These are phyloP conservation scores for Gasterosteus nipponicus DNA, from an alignment of 2,113 vertebrate genomes.

Conservation along the genomic window DNA sequence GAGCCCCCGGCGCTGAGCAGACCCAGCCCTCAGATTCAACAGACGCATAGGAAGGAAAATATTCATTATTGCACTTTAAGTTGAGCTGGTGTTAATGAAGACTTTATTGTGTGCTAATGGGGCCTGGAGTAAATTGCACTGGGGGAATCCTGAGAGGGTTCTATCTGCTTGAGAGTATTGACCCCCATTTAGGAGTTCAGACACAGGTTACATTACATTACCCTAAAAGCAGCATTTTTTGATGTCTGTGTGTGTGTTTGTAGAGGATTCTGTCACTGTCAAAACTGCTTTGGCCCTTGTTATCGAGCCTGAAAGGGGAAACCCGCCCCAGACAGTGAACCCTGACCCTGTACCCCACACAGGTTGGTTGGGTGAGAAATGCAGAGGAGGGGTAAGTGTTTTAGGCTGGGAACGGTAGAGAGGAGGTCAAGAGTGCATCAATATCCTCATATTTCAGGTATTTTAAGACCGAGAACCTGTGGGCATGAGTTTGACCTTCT, in stretches of 20 bases:
- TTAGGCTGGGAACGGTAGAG: slow-evolving; percentile 36
- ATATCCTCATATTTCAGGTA: slow-evolving; percentile 64
- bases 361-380: slow-evolving; percentile 65
- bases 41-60: slow-evolving; percentile 36
- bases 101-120: slow-evolving; percentile 43
- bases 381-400: slow-evolving; percentile 41
- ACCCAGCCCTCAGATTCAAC: slow-evolving; percentile 49
- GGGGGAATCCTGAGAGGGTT: slow-evolving; percentile 42
- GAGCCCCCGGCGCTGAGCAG: slow-evolving; percentile 67
- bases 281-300: slow-evolving; percentile 57
- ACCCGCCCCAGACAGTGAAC: slow-evolving; percentile 59
- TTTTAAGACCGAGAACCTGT: slow-evolving; percentile 13
- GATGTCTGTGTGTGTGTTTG: not conserved
- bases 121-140: slow-evolving; percentile 49
- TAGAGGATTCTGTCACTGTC: slow-evolving; percentile 47
- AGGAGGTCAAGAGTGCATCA: slow-evolving; percentile 55
- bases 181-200: slow-evolving; percentile 41
- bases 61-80: slow-evolving; percentile 47
- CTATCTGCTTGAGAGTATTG: slow-evolving; percentile 36
- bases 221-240: slow-evolving; percentile 12
- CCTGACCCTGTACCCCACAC: slow-evolving; percentile 53
- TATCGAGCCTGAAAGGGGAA: slow-evolving; percentile 72
- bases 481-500: slow-evolving; percentile 26
- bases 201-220: slow-evolving; percentile 34
- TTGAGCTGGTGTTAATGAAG: slow-evolving; percentile 27